phyloP scores from a whole-genome alignment of 2,888 invertebrate species.

The Drosophila lacicola region DNA sequence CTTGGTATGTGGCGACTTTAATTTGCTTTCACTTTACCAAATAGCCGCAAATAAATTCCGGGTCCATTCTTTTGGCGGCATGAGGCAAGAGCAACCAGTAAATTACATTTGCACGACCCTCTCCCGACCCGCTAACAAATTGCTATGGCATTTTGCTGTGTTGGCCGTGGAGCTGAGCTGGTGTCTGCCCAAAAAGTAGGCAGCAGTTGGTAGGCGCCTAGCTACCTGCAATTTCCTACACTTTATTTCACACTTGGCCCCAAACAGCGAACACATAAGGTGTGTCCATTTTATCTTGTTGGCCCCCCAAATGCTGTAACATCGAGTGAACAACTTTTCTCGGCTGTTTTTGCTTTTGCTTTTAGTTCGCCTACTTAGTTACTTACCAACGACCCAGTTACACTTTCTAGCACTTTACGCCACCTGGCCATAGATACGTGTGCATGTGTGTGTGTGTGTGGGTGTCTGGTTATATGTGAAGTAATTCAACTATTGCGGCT shows the following conservation, averaged over 20 bases:
- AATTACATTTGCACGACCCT: constrained; percentile 73
- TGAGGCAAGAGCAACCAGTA: constrained; percentile 54
- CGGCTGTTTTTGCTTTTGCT: constrained; percentile 55
- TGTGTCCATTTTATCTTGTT: constrained; percentile 75
- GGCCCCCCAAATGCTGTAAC: constrained; percentile 49
- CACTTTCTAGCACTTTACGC: constrained; percentile 53
- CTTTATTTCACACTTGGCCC: constrained; percentile 72
- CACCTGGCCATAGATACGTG: constrained; percentile 32
- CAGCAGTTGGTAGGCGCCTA: constrained; percentile 52
- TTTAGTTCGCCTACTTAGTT: constrained; percentile 59
- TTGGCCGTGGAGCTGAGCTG: constrained; percentile 23
- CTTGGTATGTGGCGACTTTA: constrained; percentile 48
- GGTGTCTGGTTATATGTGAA: constrained; percentile 17
- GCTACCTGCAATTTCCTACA: constrained; percentile 64
- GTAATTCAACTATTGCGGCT: constrained; percentile 59
- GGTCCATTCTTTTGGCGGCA: constrained; percentile 46
- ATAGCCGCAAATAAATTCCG: constrained; percentile 74
- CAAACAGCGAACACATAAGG: constrained; percentile 61
- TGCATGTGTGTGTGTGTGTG: constrained; percentile 7
- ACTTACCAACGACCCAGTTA: constrained; percentile 63
- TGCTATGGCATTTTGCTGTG: constrained; percentile 62
- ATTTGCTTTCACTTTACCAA: constrained; percentile 66
- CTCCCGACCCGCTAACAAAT: constrained; percentile 73
- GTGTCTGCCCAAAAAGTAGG: constrained; percentile 53
- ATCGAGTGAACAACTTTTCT: constrained; percentile 63